These are phyloP conservation scores for Agonopterix subpropinquella DNA, from an alignment of 2,888 invertebrate genomes.

Conservation along the genomic window DNA sequence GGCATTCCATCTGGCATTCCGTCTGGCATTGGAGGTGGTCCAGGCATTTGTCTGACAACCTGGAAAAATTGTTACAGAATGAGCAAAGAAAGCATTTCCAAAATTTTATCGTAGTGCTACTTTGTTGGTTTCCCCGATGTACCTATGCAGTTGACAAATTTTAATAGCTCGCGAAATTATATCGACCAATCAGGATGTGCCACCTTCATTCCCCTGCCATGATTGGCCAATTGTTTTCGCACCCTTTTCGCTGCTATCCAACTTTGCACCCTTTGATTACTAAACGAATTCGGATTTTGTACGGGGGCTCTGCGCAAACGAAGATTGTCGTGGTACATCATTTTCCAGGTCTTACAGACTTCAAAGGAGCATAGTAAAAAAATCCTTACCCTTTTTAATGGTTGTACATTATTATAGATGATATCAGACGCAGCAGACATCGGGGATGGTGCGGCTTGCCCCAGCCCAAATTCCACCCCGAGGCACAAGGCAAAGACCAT, in stretches of 20 bases:
- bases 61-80: slow-evolving; percentile 16
- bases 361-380: neutral
- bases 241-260: too few species aligned
- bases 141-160: neutral
- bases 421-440: slow-evolving; percentile 9
- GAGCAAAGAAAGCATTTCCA: neutral
- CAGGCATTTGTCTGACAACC: slow-evolving; percentile 42
- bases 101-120: neutral
- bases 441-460: slow-evolving; percentile 20
- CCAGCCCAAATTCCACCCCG: slow-evolving; percentile 19
- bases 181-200: too few species aligned
- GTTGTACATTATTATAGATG: slow-evolving; percentile 10
- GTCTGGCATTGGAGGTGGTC: slow-evolving; percentile 13
- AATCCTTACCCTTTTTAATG: slow-evolving; percentile 35
- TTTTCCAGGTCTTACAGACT: neutral
- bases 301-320: too few species aligned
- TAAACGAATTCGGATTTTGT: too few species aligned
- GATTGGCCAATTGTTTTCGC: too few species aligned
- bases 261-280: too few species aligned
- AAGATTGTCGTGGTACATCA: neutral
- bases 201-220: too few species aligned
- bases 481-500: slow-evolving; percentile 35
- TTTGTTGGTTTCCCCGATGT: neutral
- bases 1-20: slow-evolving; percentile 4
- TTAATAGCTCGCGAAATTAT: too few species aligned